phyloP scores from a whole-genome alignment of 2,888 invertebrate genomes.

The Zele albiditarsus region DNA sequence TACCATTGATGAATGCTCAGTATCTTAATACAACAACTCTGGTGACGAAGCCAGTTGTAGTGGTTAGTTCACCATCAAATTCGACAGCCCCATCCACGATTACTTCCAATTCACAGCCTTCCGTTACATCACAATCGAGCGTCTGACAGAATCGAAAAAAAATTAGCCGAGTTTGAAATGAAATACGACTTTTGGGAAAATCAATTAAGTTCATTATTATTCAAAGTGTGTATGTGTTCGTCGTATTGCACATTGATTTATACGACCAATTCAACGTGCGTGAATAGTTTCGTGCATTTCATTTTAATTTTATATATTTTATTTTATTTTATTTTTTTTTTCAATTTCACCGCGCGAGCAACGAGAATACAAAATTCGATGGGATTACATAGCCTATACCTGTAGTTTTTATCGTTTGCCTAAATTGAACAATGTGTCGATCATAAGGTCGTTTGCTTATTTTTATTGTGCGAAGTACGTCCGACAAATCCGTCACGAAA shows the following conservation, averaged over 20 bases:
- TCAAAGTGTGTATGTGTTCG: neutral
- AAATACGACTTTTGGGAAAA: conserved; percentile 38
- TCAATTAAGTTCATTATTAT: conserved; percentile 14
- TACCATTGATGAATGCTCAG: conserved; percentile 81
- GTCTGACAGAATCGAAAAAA: conserved; percentile 67
- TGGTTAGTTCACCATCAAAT: conserved; percentile 75
- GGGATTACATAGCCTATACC: neutral
- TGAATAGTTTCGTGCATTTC: neutral
- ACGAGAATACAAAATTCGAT: neutral
- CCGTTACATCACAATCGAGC: conserved; percentile 61
- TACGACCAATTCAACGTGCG: too few relatives aligned
- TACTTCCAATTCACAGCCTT: conserved; percentile 62
- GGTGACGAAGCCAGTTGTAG: conserved; percentile 81
- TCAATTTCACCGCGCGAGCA: neutral
- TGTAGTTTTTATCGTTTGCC: conserved; percentile 10
- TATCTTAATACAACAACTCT: conserved; percentile 78
- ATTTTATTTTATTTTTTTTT: neutral
- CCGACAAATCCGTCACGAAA: conserved; percentile 16
- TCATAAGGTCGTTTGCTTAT: neutral
- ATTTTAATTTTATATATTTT: neutral
- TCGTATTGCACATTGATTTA: neutral
- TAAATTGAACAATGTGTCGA: conserved; percentile 7
- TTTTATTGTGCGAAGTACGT: conserved; percentile 22
- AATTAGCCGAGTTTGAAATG: conserved; percentile 63
- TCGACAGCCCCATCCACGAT: conserved; percentile 62